These are phyloP conservation scores for Syndactyla subalaris DNA, from an alignment of 2,797 vertebrate species.

Conservation along the genomic window DNA sequence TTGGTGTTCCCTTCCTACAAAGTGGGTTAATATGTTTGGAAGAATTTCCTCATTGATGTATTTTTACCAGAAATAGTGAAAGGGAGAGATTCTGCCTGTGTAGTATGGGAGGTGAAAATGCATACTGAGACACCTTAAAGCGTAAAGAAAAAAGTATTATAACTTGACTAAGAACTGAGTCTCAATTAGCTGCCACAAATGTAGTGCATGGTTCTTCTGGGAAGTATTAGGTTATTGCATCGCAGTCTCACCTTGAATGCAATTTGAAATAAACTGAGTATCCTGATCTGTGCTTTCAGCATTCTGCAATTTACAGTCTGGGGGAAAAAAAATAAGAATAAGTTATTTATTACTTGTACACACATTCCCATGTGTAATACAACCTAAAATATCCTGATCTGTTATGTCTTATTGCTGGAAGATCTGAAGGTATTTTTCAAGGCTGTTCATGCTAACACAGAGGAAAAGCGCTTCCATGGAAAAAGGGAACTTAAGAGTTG, in stretches of 20 bases:
- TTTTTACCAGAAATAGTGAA: conserved; percentile 17
- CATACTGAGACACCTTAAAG: background rate
- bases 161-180: background rate
- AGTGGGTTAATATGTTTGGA: conserved; percentile 19
- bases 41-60: background rate
- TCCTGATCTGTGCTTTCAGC: background rate
- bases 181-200: background rate
- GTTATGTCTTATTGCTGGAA: background rate
- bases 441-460: background rate
- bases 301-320: background rate
- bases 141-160: background rate
- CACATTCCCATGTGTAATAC: background rate
- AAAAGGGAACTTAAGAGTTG: background rate
- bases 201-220: background rate
- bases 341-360: background rate
- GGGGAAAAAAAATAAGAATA: background rate
- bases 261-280: background rate
- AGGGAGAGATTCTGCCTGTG: background rate
- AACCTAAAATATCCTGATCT: background rate
- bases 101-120: background rate
- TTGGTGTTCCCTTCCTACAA: background rate
- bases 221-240: background rate
- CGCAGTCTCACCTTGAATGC: background rate
- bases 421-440: background rate
- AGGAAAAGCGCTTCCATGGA: background rate